Evolutionary conservation across 2,113 vertebrate species (phyloP), one percentile per base, ranked within the genome.

Genomic region (Gasterosteus nipponicus): DNA sequence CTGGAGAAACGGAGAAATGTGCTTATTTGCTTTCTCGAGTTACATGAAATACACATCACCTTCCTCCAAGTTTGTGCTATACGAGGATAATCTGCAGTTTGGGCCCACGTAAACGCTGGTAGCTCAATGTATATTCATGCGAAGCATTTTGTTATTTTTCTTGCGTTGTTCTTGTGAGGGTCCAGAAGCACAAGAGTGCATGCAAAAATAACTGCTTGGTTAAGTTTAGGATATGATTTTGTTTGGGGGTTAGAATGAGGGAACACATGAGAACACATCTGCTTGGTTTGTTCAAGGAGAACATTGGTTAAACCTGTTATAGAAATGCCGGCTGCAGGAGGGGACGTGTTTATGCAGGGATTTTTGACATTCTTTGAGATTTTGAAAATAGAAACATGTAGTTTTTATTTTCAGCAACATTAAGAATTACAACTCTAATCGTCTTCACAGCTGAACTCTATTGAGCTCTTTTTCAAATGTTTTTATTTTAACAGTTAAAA

Each of bases 401-500:
- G 22, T 33, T 33, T 33, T 33, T 33, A 33, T 33, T 33, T 33
- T 33, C 33, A 33, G 33, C 33, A 33, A 33, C 33, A 33, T 33
- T 33, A 0, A 33, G 33, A 33, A 26, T 26, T 26, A 26, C 22
- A 26, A 26, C 22, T 26, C 22, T 26, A 26, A 26, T 26, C 22
- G 22, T 5, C 3, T 33, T 33, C 33, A 33, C 33, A 33, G 33
- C 33, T 33, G 33, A 33, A 33, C 33, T 33, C 33, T 33, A 33
- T 33, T 33, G 33, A 33, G 33, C 33, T 33, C 33, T 33, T 4
- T 33, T 33, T 33, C 33, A 33, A 33, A 33, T 33, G 33, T 33
- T 33, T 4, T 75, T 57, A 64, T 33, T 4, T 75, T 57, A 64
- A 15, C 54, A 8, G 3, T 68, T 82, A 29, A 73, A 69, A 51